These are phyloP conservation scores for Drosophila peninsularis DNA, from an alignment of 2,888 invertebrate genomes.

Conservation along the genomic window DNA sequence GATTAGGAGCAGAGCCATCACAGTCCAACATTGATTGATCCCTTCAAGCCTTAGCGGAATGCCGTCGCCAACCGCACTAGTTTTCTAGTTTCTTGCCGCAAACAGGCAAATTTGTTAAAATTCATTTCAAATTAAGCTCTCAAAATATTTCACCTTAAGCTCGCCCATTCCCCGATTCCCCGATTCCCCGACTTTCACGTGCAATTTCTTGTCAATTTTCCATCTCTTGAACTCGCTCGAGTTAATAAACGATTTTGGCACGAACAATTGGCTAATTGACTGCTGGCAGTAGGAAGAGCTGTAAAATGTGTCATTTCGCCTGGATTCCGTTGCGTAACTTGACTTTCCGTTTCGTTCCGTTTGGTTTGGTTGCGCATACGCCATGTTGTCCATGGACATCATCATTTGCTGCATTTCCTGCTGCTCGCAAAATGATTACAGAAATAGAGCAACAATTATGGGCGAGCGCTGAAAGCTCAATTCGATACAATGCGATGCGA, in stretches of 20 bases:
- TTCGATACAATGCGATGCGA: slow-evolving; percentile 13
- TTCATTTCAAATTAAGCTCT: not conserved
- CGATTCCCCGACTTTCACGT: too few relatives aligned
- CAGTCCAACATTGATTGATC: too few relatives aligned
- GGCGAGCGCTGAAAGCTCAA: slow-evolving; percentile 1
- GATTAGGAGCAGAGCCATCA: too few relatives aligned
- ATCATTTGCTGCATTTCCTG: slow-evolving; percentile 34
- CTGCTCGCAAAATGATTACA: slow-evolving; percentile 15
- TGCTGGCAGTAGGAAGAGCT: slow-evolving; percentile 3
- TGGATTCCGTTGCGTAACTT: slow-evolving; percentile 8
- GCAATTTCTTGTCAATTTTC: not conserved
- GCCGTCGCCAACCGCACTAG: too few relatives aligned
- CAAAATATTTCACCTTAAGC: too few relatives aligned
- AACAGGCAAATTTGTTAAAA: not conserved
- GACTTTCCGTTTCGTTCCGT: not conserved
- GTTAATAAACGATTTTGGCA: slow-evolving; percentile 3
- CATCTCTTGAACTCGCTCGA: not conserved
- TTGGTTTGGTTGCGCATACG: slow-evolving; percentile 28
- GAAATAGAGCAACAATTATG: slow-evolving; percentile 20
- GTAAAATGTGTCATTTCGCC: slow-evolving; percentile 1
- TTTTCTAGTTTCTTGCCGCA: not conserved
- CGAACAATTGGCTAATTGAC: slow-evolving; percentile 8
- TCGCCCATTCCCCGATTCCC: too few relatives aligned
- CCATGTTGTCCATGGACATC: slow-evolving; percentile 20
- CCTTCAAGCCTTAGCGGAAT: too few relatives aligned